A percentile compares a stretch with the other conserved stretches of the same genome.
Conservation (phyloP, 2,888 invertebrate species). For the Pecten maximus region DNA sequence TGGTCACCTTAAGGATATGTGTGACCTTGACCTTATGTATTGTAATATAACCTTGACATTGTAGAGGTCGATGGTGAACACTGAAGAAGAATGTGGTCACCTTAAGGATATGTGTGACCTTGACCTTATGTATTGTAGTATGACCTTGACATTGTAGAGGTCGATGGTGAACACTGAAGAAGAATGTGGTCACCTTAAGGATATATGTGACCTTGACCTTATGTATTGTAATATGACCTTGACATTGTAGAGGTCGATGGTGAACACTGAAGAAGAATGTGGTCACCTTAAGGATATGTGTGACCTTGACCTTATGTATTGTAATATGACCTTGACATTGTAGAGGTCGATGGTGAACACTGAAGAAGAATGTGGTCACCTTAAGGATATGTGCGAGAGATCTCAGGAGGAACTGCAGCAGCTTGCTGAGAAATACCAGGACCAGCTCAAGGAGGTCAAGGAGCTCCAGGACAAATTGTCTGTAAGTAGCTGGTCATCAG, state of each 20-base stretch:
- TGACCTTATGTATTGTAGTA: too few relatives aligned
- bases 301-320: conserved; percentile 69
- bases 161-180: conserved; percentile 87
- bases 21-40: conserved; percentile 78
- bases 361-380: conserved; percentile 88
- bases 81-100: conserved; percentile 88
- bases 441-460: conserved; percentile 81
- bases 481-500: conserved; percentile 64
- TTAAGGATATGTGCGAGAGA: conserved; percentile 86
- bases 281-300: conserved; percentile 86
- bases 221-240: neutral
- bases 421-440: conserved; percentile 82
- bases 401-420: conserved; percentile 86
- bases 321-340: conserved; percentile 42
- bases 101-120: conserved; percentile 86
- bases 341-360: conserved; percentile 85
- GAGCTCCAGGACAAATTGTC: conserved; percentile 81
- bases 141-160: conserved; percentile 72
- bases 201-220: conserved; percentile 84
- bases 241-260: conserved; percentile 83
- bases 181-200: conserved; percentile 87
- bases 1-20: conserved; percentile 86
- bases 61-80: conserved; percentile 85
- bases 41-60: conserved; percentile 44
- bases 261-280: conserved; percentile 88